Evolutionary conservation across 37 sponge, comb jelly and placozoan genomes (phyloP), one percentile per base, ranked within the genome.

Genomic region (Petrosia ficiformis): DNA sequence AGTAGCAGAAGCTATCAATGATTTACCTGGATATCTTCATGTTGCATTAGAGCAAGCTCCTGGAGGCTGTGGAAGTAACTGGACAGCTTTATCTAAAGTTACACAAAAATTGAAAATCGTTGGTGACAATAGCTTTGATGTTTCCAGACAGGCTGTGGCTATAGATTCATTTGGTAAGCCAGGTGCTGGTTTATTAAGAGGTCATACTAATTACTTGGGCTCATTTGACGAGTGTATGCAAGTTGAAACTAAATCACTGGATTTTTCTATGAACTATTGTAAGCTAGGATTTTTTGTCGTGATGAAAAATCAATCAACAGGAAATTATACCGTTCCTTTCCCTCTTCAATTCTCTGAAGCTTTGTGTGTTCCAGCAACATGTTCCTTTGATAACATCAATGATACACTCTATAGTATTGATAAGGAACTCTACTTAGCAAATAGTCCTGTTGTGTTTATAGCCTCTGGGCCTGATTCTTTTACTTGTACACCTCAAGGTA

Each of bases 151-250:
- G n/a, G n/a, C 63, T n/a, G 22, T 22, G 26, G 72, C 52, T 3
- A 10, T 80, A 6, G 81, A 80, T 39, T 43, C 81, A 31, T 35
- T 34, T 1, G 70, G 86, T 65, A 74, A 81, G 61, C 80, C 80
- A 59, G 52, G 76, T 42, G 22, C 80, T 4, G 59, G 74, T 31
- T 42, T 76, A 44, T 42, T 77, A 34, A 2, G 68, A 52, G 66
- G 77, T 65, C 1, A 39, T 44, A 28, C 59, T 56, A 56, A 29
- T 44, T 70, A 56, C 66, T 59, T 24, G 30, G 84, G 68, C 37
- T 28, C 43, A 59, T 39, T 68, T 44, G 39, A 67, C 6, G 39
- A 76, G 72, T 33, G 84, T 31, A 61, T 71, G 33, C 0, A 35
- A 22, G 43, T 71, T 14, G 14, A 48, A 14, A 48, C 54, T 24